Evolutionary conservation across 2,113 vertebrate genomes (phyloP).

Genomic region (Eclectus roratus): DNA sequence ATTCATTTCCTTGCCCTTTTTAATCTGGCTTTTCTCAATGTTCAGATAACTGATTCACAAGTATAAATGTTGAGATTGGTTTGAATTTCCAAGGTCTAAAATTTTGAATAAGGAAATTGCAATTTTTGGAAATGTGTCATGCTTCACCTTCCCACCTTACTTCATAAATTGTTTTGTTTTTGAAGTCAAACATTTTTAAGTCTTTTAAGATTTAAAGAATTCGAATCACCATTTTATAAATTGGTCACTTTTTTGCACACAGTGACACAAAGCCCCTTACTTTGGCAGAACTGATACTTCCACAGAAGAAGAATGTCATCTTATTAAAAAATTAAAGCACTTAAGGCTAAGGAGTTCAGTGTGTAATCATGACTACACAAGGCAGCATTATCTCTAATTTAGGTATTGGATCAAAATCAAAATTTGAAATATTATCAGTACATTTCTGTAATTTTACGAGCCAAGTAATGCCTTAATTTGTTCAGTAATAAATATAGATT

Average conservation of each 20-base stretch:
- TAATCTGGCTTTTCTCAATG: background rate
- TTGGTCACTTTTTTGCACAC: too few relatives aligned
- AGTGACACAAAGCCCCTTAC: background rate
- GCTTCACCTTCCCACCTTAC: background rate
- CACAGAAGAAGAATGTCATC: background rate
- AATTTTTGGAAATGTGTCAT: background rate
- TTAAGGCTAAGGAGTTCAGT: background rate
- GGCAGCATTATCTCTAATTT: background rate
- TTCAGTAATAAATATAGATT: background rate
- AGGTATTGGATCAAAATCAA: background rate
- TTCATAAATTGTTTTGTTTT: background rate
- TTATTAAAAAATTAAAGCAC: background rate
- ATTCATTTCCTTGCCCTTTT: background rate
- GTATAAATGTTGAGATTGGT: background rate
- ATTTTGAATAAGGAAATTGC: background rate
- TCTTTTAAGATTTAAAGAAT: background rate
- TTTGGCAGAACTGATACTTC: background rate
- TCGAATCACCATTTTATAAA: background rate
- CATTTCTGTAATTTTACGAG: background rate
- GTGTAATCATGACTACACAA: background rate
- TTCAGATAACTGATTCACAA: background rate
- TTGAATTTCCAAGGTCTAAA: background rate
- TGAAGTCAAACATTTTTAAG: background rate
- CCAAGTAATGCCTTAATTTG: background rate
- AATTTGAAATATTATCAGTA: background rate